A percentile compares a stretch with the other conserved stretches of the same genome.
phyloP scores from a whole-genome alignment of 2,797 vertebrate genomes.

The Pipistrellus pipistrellus region DNA sequence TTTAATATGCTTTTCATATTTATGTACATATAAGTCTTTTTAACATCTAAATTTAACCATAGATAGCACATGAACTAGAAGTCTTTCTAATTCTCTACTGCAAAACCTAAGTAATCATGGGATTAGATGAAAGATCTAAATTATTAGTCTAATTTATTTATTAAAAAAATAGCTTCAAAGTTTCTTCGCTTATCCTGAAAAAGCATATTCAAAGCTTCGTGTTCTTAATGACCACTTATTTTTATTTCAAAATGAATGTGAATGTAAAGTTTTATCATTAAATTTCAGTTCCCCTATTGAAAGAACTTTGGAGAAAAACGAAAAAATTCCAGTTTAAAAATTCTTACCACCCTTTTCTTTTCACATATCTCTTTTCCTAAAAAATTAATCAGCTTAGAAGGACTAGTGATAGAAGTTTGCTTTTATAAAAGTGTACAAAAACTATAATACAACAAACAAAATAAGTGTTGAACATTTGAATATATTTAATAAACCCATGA shows the following conservation, averaged over 20 bases:
- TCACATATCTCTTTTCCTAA: constrained; percentile 12
- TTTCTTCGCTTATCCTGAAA: constrained; percentile 9
- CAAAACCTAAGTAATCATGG: constrained; percentile 43
- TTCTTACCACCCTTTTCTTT: constrained; percentile 15
- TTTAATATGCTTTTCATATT: constrained; percentile 64
- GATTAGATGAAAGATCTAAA: constrained; percentile 58
- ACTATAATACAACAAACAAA: constrained; percentile 44
- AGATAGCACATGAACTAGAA: not conserved
- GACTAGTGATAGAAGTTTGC: not conserved
- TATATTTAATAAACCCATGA: constrained; percentile 32
- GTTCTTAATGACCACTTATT: constrained; percentile 57
- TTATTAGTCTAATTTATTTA: constrained; percentile 65
- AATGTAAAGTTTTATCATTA: constrained; percentile 39
- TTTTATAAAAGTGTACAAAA: constrained; percentile 51
- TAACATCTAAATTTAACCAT: constrained; percentile 51
- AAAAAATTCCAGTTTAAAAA: not conserved
- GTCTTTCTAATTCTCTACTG: constrained; percentile 23
- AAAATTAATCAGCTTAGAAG: constrained; percentile 23
- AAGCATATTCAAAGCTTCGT: constrained; percentile 16
- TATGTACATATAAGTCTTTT: constrained; percentile 52
- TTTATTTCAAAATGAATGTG: constrained; percentile 62
- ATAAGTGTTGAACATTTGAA: constrained; percentile 4
- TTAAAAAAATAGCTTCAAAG: constrained; percentile 56
- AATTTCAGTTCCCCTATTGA: constrained; percentile 3
- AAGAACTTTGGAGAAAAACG: not conserved